Evolutionary conservation across 1,140 invertebrate genomes (phyloP), one percentile per base, ranked within the genome.

Genomic region (Formica exsecta): DNA sequence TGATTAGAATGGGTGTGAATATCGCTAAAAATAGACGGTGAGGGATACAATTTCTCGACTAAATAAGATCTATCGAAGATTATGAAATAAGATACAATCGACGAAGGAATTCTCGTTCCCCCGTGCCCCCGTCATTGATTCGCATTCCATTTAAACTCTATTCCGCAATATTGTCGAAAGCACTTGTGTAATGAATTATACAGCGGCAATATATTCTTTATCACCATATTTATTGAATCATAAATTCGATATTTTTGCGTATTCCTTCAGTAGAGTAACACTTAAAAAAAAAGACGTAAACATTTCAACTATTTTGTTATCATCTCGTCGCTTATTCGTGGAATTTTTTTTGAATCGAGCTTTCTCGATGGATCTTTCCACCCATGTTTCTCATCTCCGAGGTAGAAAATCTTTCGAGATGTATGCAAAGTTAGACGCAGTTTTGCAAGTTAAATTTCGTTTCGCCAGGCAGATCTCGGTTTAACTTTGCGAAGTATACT

Each of bases 241-340:
- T 19, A 59, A 25, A 32, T 44, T 65, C 5, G 51, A 75, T 32
- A n/a, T 38, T 79, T 66, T 66, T 32, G 25, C 38, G 32, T 41
- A 8, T 64, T 41, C 22, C 22, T 25, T 64, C 61, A 25, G 16
- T 25, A 11, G 25, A 61, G 38, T 22, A 4, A 22, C 32, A 51
- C 22, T 59, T 19, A 7, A 3, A 7, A 38, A 38, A n/a, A n/a
- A 41, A 38, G 16, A 51, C 48, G 16, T 13, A n/a, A n/a, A 29
- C 25, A 29, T 29, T 29, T 29, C 0, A 29, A 29, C 1, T 29
- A 29, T 29, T 59, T 70, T 70, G 44, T 41, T 80, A 38, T 41
- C 51, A 57, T 80, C 62, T 57, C 64, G 25, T 36, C 22, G n/a
- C 36, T 73, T 59, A 38, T 74, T 66, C 64, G 74, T 16, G 61